Base-by-base conservation (phyloP, 2,113 vertebrate genomes). In the Pholis gunnellus region DNA sequence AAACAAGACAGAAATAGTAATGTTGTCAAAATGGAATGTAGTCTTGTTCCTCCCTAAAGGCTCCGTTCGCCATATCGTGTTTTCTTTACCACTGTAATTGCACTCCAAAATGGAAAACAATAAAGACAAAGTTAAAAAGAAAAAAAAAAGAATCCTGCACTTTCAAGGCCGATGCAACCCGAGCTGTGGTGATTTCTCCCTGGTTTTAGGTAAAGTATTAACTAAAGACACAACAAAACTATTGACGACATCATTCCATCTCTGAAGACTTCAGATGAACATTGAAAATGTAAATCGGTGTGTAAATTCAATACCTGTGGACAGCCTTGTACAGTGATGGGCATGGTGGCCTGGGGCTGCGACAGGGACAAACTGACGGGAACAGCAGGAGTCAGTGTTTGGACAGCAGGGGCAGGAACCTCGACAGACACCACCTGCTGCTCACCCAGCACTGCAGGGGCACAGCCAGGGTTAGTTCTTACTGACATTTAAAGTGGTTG, bases 311-410 rank as follows among this genome's bases (percentile, higher is more conserved):
- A 7, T 83, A 96, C 95, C 93, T 96, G 95, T 29, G 94, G 94
- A 79, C 95, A 95, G 61, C 92, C 86, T 82, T 96, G 95, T n/a
- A 96, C 86, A 2, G 94, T 84, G 86, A 96, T 91, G 61, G 95
- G 95, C 82, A 95, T 70, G 65, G 93, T 64, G 15, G 94, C 89
- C 68, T 95, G 95, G 0, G 92, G 79, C 71, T 94, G 95, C 2
- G 91, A 36, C 73, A 94, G 76, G 56, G 94, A 81, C 66, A 94
- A 44, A 25, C 92, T 95, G 86, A 96, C 83, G 31, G 92, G 86
- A 25, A 83, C 89, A 73, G 90, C 84, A 7, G 92, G 81, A 44
- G 89, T 84, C 75, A 93, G 17, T 15, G 91, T 93, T 77, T 94
- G 94, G 69, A 94, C 78, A 6, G 87, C 72, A 44, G 93, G 67